These are phyloP conservation scores for Ellobium chinense DNA, from an alignment of 2,888 invertebrate species.

Conservation along the genomic window DNA sequence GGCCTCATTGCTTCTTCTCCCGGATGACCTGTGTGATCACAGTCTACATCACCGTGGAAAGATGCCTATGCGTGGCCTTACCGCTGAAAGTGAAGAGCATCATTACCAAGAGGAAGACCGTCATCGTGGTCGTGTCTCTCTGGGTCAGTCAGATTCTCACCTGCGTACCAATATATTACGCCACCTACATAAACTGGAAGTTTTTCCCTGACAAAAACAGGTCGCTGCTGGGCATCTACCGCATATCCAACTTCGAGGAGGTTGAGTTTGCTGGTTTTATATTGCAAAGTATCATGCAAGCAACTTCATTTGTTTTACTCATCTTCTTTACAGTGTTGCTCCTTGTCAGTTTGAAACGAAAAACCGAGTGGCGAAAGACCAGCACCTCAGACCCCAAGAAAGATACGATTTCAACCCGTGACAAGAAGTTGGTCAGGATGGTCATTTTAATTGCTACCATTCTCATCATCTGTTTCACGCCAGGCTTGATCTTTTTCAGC, in stretches of 20 bases:
- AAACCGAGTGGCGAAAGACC: neutral
- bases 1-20: constrained; percentile 20
- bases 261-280: neutral
- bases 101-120: constrained; percentile 7
- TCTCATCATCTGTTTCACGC: constrained; percentile 24
- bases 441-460: neutral
- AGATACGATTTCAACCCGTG: neutral
- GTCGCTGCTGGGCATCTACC: neutral
- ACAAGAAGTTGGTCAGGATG: neutral
- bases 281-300: neutral
- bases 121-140: neutral
- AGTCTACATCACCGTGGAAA: constrained; percentile 25
- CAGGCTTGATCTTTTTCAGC: neutral
- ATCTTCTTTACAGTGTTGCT: neutral
- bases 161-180: neutral
- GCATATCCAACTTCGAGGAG: neutral
- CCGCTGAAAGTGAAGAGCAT: constrained; percentile 8
- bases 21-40: constrained; percentile 27
- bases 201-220: neutral
- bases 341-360: neutral
- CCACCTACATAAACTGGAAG: constrained; percentile 5
- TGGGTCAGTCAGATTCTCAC: constrained; percentile 6
- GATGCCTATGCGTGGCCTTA: constrained; percentile 18
- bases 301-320: neutral
- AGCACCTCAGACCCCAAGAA: neutral